A percentile compares a stretch with the other conserved stretches of the same genome.
phyloP scores from a whole-genome alignment of 2,888 invertebrate species.

The Oxystoma pomonae region DNA sequence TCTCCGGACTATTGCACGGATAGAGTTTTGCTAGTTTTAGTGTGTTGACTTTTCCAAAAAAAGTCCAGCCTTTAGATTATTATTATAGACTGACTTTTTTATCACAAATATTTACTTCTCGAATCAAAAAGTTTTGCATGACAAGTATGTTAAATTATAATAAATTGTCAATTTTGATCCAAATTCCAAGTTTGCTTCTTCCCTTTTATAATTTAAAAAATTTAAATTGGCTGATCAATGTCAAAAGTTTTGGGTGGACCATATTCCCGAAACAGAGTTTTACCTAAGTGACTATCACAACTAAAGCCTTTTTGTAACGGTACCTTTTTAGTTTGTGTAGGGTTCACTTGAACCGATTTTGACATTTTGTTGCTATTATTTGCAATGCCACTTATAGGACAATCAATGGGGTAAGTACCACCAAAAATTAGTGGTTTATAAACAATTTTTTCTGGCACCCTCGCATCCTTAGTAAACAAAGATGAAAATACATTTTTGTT shows the following conservation, averaged over 20 bases:
- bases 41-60: too few species aligned
- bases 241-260: constrained; percentile 54
- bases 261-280: constrained; percentile 42
- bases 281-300: constrained; percentile 6
- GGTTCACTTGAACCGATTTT: not conserved
- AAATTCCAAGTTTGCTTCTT: too few species aligned
- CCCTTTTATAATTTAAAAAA: not conserved
- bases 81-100: too few species aligned
- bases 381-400: constrained; percentile 48
- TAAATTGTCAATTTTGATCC: too few species aligned
- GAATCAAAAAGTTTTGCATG: too few species aligned
- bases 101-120: too few species aligned
- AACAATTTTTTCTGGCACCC: constrained; percentile 36
- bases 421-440: constrained; percentile 73
- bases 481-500: constrained; percentile 43
- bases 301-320: constrained; percentile 9
- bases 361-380: constrained; percentile 9
- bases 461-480: constrained; percentile 38
- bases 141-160: too few species aligned
- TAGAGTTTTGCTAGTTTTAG: too few species aligned
- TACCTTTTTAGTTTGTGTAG: constrained; percentile 13
- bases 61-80: too few species aligned
- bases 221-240: constrained; percentile 55
- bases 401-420: constrained; percentile 83
- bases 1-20: too few species aligned